Evolutionary conservation across 2,888 invertebrate species (phyloP).

Genomic region (Cyrtodaria siliqua): DNA sequence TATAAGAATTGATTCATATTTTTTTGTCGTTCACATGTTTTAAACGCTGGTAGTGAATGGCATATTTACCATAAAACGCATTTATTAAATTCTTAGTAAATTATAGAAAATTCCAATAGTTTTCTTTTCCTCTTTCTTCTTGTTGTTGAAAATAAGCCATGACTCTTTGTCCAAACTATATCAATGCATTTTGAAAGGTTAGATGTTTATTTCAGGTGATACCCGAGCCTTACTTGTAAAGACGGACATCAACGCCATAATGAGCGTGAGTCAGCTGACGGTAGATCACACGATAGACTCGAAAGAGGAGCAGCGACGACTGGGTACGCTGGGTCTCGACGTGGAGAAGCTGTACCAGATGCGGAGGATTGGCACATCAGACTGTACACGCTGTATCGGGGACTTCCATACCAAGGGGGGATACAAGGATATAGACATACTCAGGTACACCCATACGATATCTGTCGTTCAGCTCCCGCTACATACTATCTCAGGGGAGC

Average conservation of each 20-base stretch:
- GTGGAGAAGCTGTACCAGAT: constrained; percentile 90
- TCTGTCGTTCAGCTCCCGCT: no score
- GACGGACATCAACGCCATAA: constrained; percentile 91
- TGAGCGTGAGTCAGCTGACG: constrained; percentile 93
- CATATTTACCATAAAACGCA: no score
- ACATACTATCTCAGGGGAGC: no score
- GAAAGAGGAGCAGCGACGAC: constrained; percentile 93
- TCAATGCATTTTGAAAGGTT: neutral
- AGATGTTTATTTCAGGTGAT: constrained; percentile 86
- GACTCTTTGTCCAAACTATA: no score
- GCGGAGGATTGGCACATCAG: constrained; percentile 89
- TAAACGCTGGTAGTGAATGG: no score
- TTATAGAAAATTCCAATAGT: no score
- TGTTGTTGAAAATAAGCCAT: no score
- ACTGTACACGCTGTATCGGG: constrained; percentile 94
- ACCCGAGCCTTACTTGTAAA: constrained; percentile 93
- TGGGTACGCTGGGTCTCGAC: constrained; percentile 92
- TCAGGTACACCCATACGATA: constrained; percentile 86
- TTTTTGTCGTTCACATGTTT: no score
- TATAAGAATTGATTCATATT: no score
- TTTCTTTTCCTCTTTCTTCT: no score
- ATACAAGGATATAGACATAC: constrained; percentile 93
- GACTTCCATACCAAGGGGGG: constrained; percentile 95
- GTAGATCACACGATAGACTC: constrained; percentile 94
- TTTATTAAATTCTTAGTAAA: no score